Percentiles rank a stretch among this genome's conserved stretches.
These are phyloP conservation scores for Drosophila auraria DNA, from an alignment of 1,140 invertebrate species.

Conservation along the genomic window DNA sequence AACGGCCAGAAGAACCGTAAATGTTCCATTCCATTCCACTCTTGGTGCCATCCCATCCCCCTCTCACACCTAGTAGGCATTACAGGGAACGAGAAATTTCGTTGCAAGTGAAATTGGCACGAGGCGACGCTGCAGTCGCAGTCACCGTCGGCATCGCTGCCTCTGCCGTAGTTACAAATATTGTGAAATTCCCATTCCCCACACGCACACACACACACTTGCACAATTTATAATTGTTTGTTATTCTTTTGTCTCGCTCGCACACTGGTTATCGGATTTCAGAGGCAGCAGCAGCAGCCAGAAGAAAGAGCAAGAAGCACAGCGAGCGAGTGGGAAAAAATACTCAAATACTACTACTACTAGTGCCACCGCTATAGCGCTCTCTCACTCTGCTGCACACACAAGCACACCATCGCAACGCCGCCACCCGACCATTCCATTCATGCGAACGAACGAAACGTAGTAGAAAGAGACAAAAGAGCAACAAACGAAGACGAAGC, in stretches of 20 bases:
- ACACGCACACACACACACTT: slow-evolving; percentile 36
- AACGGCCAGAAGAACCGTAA: slow-evolving; percentile 4
- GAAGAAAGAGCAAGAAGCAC: slow-evolving; percentile 34
- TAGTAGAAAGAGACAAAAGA: slow-evolving; percentile 68
- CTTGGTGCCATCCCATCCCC: background rate
- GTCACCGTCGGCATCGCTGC: slow-evolving; percentile 21
- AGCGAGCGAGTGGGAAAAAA: slow-evolving; percentile 36
- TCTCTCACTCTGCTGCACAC: slow-evolving; percentile 11
- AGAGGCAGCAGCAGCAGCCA: slow-evolving; percentile 52
- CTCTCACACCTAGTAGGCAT: slow-evolving; percentile 48
- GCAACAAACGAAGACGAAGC: slow-evolving; percentile 28
- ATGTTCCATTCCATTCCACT: slow-evolving; percentile 24
- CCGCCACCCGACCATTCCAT: slow-evolving; percentile 66
- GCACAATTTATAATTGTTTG: slow-evolving; percentile 77
- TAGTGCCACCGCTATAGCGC: slow-evolving; percentile 37
- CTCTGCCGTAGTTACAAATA: slow-evolving; percentile 27
- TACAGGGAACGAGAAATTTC: slow-evolving; percentile 58
- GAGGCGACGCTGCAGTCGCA: slow-evolving; percentile 40
- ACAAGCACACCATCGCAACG: slow-evolving; percentile 13
- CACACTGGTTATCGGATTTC: slow-evolving; percentile 82
- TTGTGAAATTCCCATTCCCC: slow-evolving; percentile 74
- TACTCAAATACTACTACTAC: slow-evolving; percentile 79
- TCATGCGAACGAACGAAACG: slow-evolving; percentile 63
- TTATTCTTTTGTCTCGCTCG: slow-evolving; percentile 81
- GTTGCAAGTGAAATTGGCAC: slow-evolving; percentile 78